Evolutionary conservation across 2,113 vertebrate species (phyloP).

Genomic region (Mormyrus lacerda): DNA sequence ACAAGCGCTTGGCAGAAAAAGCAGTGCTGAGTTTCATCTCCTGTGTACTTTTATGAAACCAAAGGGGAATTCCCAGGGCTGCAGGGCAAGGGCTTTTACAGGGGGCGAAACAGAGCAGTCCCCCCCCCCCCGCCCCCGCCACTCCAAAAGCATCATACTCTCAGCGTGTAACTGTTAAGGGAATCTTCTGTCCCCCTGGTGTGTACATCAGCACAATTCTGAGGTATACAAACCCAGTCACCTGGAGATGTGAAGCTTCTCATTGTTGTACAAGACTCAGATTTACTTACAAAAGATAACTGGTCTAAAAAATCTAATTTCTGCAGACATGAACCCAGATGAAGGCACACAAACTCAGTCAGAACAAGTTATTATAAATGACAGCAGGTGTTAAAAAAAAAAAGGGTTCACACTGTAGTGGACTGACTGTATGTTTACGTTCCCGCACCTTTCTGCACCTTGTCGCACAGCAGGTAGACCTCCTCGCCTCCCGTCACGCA

Average conservation of each 20-base stretch:
- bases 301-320: not conserved
- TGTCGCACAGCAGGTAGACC: conserved; percentile 96
- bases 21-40: not conserved
- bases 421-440: not conserved
- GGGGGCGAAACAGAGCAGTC: not conserved
- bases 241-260: not conserved
- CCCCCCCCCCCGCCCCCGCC: not conserved
- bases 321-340: not conserved
- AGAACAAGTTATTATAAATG: not conserved
- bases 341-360: not conserved
- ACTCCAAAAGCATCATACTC: not conserved
- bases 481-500: conserved; percentile 95
- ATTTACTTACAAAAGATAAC: not conserved
- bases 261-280: not conserved
- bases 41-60: not conserved
- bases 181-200: not conserved
- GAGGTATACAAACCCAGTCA: not conserved
- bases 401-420: not conserved
- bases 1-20: not conserved
- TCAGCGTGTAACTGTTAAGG: not conserved
- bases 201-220: not conserved
- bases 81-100: not conserved
- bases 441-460: conserved; percentile 92
- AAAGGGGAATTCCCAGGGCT: conserved; percentile 10
- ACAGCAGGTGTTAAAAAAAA: not conserved